Conservation (phyloP, 2,113 vertebrate genomes). For the Opisthocomus hoazin region DNA sequence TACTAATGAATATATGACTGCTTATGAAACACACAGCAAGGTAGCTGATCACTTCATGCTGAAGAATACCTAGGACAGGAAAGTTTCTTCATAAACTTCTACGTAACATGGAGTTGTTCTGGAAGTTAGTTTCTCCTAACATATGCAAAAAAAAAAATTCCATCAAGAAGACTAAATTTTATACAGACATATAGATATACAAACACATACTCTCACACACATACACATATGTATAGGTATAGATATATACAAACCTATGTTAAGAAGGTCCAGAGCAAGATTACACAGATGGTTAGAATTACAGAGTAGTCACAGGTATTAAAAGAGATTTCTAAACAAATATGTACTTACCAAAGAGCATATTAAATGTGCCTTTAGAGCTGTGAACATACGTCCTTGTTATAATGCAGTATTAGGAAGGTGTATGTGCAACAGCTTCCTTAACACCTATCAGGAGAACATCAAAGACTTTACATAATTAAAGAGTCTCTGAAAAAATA, state of each 20-base stretch:
- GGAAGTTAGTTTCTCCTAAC: not conserved
- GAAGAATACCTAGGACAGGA: not conserved
- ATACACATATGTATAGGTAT: too few species aligned
- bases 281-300: not conserved
- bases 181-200: not conserved
- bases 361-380: not conserved
- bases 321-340: not conserved
- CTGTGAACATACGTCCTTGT: not conserved
- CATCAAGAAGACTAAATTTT: not conserved
- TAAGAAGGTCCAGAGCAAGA: too few species aligned
- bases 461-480: not conserved
- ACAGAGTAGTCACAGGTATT: not conserved
- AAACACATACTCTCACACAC: not conserved
- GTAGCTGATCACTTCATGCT: not conserved
- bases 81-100: not conserved
- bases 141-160: accelerated
- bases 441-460: not conserved
- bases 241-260: not conserved
- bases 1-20: not conserved
- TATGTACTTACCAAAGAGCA: accelerated
- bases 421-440: not conserved
- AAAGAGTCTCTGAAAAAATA: not conserved
- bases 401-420: not conserved
- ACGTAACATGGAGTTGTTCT: not conserved
- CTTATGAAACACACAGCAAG: not conserved